Evolutionary conservation across 2,797 vertebrate species (phyloP), one percentile per base, ranked within the genome.

Genomic region (Australoheros facetus): DNA sequence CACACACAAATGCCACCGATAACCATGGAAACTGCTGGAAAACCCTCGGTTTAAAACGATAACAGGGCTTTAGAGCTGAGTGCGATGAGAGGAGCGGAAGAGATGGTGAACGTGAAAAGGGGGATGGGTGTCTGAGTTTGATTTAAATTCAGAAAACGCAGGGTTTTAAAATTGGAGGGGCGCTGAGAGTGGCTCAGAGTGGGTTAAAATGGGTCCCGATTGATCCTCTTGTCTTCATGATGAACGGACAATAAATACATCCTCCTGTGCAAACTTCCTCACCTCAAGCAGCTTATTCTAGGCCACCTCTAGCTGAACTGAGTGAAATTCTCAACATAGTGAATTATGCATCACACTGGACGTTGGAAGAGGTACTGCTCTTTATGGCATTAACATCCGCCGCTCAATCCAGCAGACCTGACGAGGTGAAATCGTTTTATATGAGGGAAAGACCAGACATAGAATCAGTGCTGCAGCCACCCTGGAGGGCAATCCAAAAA

Each of bases 21-120:
- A 89, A 90, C 92, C 93, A 94, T 94, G 91, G 94, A 91, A 93
- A 95, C 86, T 72, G 82, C 69, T 26, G 83, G 75, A 88, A 85
- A 84, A 91, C 81, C 83, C 85, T 64, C 84, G 19, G 81, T 60
- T 85, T 78, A 64, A 86, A 91, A 87, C 56, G 84, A 89, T 87
- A 91, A 77, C 82, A 19, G 76, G 57, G 83, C 84, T 90, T 90
- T 85, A 79, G 85, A 86, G 85, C 79, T 11, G 80, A 71, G 77
- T 79, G 85, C 76, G 84, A 85, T 75, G 77, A 81, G 77, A 79
- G 48, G 60, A 83, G 83, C 19, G 75, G 84, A 73, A 81, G 73
- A 87, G 62, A 77, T 55, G 73, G 54, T 74, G 79, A 81, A 76
- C 48, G 71, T 75, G 69, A 53, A 73, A 80, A 66, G 78, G 84